Percentiles rank a stretch among this genome's conserved stretches.
phyloP scores from a whole-genome alignment of 2,888 invertebrate genomes.

The Lepidocyrtinus sp. region DNA sequence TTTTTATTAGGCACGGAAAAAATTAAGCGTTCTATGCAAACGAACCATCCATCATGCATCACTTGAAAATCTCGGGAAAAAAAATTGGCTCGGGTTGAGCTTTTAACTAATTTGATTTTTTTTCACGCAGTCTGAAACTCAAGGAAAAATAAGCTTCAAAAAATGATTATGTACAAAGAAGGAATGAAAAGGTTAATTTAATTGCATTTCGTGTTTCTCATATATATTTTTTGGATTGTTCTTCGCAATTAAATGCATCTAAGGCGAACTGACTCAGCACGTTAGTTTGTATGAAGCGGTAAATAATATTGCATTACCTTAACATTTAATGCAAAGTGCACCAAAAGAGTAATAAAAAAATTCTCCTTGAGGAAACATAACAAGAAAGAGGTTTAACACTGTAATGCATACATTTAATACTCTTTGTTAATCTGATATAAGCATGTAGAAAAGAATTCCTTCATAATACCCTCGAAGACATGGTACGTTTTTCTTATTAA shows the following conservation, averaged over 20 bases:
- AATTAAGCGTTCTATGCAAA: background rate
- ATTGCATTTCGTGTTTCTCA: conserved; percentile 33
- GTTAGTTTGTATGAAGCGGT: background rate
- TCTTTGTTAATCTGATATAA: background rate
- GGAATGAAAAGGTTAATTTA: conserved; percentile 10
- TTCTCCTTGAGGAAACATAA: background rate
- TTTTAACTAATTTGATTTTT: conserved; percentile 5
- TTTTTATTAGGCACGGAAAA: conserved; percentile 10
- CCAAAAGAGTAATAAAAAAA: background rate
- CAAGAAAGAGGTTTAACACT: conserved; percentile 1
- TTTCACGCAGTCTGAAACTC: no score
- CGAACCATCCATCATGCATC: background rate
- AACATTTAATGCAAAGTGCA: background rate
- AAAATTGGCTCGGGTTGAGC: conserved; percentile 2
- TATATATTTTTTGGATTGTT: background rate
- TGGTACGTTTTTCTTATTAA: background rate
- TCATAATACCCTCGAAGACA: background rate
- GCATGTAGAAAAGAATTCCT: background rate
- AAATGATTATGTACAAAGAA: background rate
- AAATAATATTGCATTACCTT: background rate
- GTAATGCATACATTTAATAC: background rate
- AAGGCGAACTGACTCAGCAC: no score
- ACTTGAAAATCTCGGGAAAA: background rate
- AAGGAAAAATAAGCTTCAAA: no score
- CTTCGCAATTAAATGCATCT: background rate